Percentiles rank a stretch among this genome's conserved stretches.
Conservation (phyloP, 2,888 invertebrate species). For the Phytoseiulus persimilis region DNA sequence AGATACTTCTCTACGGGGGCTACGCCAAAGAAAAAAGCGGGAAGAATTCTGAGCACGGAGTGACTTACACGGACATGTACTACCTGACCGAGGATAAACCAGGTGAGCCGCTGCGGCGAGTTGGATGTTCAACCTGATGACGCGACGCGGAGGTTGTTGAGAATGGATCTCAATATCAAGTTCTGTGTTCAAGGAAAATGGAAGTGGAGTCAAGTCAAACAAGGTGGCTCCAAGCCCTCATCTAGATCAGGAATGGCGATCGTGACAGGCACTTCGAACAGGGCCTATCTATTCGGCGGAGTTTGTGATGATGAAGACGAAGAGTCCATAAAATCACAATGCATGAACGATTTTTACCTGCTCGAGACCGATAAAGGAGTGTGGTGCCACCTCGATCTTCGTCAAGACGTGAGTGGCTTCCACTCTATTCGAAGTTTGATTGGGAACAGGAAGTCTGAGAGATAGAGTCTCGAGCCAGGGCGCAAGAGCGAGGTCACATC, state of each 20-base stretch:
- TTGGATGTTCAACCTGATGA: too few species aligned
- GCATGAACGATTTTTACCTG: slow-evolving; percentile 68
- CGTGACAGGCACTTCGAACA: slow-evolving; percentile 58
- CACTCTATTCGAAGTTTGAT: too few species aligned
- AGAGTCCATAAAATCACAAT: slow-evolving; percentile 67
- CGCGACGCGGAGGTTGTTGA: neutral
- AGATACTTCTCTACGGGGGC: slow-evolving; percentile 62
- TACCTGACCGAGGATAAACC: slow-evolving; percentile 55
- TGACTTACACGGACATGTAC: slow-evolving; percentile 64
- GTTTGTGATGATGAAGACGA: slow-evolving; percentile 76
- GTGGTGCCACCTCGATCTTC: slow-evolving; percentile 61
- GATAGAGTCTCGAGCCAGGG: too few species aligned
- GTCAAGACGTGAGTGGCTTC: slow-evolving; percentile 48
- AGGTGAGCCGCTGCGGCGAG: neutral
- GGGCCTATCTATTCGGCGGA: slow-evolving; percentile 76
- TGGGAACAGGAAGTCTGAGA: too few species aligned
- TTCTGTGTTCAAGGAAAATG: slow-evolving; percentile 58
- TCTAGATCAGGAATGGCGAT: slow-evolving; percentile 63
- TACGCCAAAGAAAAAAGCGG: slow-evolving; percentile 66
- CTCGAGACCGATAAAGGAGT: slow-evolving; percentile 65
- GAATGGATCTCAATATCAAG: neutral
- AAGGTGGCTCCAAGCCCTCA: slow-evolving; percentile 59
- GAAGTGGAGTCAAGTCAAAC: slow-evolving; percentile 64
- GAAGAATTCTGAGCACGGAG: slow-evolving; percentile 66
- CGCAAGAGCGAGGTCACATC: too few species aligned